These are phyloP conservation scores for Autographa pulchrina DNA, from an alignment of 2,888 invertebrate species.

Conservation along the genomic window DNA sequence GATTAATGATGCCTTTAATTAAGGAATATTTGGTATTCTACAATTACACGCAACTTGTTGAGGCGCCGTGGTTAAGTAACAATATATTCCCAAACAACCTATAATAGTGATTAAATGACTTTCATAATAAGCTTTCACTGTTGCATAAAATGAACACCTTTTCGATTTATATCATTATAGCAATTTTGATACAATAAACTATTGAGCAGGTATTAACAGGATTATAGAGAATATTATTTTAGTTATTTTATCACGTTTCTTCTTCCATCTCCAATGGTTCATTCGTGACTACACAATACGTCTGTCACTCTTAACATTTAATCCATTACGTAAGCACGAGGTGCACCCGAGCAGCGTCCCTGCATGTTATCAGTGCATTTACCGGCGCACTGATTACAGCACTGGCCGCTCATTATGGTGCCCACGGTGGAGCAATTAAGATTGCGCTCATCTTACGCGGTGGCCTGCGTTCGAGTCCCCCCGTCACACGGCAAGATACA, in stretches of 20 bases:
- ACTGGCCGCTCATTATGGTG: constrained; percentile 43
- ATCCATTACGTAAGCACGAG: constrained; percentile 50
- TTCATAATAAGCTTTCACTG: background rate
- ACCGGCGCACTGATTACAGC: constrained; percentile 10
- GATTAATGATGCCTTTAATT: background rate
- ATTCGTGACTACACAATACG: background rate
- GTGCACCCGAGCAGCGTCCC: constrained; percentile 31
- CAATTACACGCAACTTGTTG: constrained; percentile 1
- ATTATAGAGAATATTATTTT: background rate
- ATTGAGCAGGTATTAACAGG: too few relatives aligned
- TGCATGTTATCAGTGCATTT: constrained; percentile 12
- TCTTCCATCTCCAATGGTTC: background rate
- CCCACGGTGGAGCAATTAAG: constrained; percentile 54
- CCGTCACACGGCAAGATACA: background rate
- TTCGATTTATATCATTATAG: too few relatives aligned
- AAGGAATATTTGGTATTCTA: background rate
- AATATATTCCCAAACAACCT: background rate
- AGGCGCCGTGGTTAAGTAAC: background rate
- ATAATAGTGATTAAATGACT: background rate
- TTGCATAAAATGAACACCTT: background rate
- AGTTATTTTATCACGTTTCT: background rate
- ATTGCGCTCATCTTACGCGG: constrained; percentile 51
- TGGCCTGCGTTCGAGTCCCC: constrained; percentile 31
- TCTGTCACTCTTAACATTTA: constrained; percentile 9
- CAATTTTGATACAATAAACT: too few relatives aligned